Conservation (phyloP, 1,140 invertebrate genomes). For the Bombus cullumanus region DNA sequence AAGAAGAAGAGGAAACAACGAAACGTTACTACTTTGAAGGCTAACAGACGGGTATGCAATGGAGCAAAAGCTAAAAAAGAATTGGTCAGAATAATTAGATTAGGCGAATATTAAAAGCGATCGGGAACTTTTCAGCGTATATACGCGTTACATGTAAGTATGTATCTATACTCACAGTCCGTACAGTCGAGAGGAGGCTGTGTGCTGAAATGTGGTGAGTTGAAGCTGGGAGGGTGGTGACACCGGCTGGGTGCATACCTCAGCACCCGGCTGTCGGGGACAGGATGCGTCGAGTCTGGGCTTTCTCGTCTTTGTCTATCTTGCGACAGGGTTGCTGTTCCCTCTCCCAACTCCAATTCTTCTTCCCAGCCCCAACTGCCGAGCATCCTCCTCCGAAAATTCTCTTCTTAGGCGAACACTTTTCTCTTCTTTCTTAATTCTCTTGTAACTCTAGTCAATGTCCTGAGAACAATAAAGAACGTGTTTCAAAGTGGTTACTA, state of each 20-base stretch:
- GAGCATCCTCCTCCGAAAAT: conserved; percentile 80
- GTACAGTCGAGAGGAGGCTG: conserved; percentile 79
- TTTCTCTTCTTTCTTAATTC: conserved; percentile 72
- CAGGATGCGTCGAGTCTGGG: conserved; percentile 79
- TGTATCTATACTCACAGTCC: conserved; percentile 75
- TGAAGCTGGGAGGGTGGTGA: conserved; percentile 77
- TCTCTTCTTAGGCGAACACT: conserved; percentile 77
- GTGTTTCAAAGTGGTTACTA: conserved; percentile 20
- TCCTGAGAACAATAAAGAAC: conserved; percentile 63
- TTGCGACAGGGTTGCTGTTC: conserved; percentile 68
- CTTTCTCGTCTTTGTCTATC: conserved; percentile 75
- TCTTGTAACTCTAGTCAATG: conserved; percentile 71
- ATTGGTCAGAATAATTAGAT: too few relatives aligned
- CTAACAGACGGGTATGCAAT: too few relatives aligned
- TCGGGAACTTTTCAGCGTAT: background rate
- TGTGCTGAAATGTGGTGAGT: conserved; percentile 76
- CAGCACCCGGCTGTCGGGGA: conserved; percentile 81
- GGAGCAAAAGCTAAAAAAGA: too few relatives aligned
- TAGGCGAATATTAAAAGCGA: too few relatives aligned
- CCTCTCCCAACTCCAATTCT: conserved; percentile 80
- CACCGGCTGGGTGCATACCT: conserved; percentile 82
- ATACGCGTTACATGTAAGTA: background rate
- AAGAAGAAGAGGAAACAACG: too few relatives aligned
- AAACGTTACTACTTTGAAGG: too few relatives aligned
- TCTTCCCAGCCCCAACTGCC: conserved; percentile 80